Evolutionary conservation across 1,140 invertebrate species (phyloP), one percentile per base, ranked within the genome.

Genomic region (Diorhabda carinulata): DNA sequence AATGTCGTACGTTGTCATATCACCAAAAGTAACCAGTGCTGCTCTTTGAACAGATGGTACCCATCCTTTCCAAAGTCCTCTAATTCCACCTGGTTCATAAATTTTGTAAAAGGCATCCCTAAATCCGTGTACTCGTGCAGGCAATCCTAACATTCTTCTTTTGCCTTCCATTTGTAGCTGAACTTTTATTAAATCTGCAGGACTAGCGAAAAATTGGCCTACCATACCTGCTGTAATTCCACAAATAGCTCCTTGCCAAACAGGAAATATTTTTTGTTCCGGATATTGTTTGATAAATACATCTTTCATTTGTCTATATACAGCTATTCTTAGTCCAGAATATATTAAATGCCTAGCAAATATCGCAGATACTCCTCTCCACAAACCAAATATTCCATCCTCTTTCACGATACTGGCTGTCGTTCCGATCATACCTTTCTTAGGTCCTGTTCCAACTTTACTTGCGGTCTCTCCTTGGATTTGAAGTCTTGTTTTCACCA

Each of bases 81-180:
- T 78, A 2, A 95, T 77, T 2, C 95, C 95, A 70, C 90, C 89
- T 69, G 92, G 86, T 2, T 82, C 78, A 44, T 92, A 83, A 52
- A 96, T 90, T 81, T 90, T 86, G 2, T 82, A 80, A 77, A 96
- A 93, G 2, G 93, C 94, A 81, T 96, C 89, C 45, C 81, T 84
- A 6, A 90, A 86, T 72, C 89, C 89, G 69, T 87, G 84, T 5
- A 95, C 92, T 78, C 93, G 85, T 2, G 92, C 88, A 9, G 90
- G 84, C 67, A 94, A 86, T 59, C 94, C 94, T 82, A 95, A 87
- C 56, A 96, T 78, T 58, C 87, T 79, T 44, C 93, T 80, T 67
- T 89, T 86, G 2, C 95, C 95, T 80, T 97, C 95, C 87, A 95
- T 94, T 82, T 97, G 95, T 81, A 97, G 89, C 82, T 95, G 94